These are phyloP conservation scores for Pyrrhosoma nymphula DNA, from an alignment of 2,888 invertebrate genomes.

Conservation along the genomic window DNA sequence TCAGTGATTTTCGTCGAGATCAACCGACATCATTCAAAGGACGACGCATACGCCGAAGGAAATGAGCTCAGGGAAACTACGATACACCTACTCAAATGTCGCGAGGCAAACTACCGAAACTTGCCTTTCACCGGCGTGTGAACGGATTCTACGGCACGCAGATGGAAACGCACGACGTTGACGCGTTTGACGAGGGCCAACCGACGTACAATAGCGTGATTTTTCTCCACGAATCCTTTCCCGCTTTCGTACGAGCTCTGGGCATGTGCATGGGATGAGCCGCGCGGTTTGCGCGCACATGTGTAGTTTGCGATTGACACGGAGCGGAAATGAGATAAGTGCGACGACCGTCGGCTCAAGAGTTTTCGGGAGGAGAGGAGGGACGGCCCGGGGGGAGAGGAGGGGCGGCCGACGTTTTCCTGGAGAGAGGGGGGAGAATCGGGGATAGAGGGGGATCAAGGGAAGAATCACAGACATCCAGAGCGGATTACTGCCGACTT, in stretches of 20 bases:
- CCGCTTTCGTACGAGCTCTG: neutral
- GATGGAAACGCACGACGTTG: neutral
- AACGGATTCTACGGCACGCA: neutral
- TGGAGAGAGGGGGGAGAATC: neutral
- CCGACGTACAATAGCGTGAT: neutral
- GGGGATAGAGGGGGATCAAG: neutral
- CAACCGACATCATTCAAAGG: no score
- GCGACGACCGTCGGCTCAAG: neutral
- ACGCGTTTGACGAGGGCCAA: neutral
- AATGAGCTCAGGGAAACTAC: no score
- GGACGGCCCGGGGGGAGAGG: neutral
- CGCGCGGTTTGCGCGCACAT: neutral
- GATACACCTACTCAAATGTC: no score
- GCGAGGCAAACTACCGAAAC: no score
- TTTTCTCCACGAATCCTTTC: neutral
- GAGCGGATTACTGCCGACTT: neutral
- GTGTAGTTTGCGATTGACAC: neutral
- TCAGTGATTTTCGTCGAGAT: no score
- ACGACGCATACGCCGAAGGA: no score
- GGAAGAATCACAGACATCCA: neutral
- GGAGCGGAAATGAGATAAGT: slow-evolving; percentile 22
- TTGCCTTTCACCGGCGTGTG: no score
- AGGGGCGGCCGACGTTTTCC: neutral
- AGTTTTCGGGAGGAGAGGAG: neutral
- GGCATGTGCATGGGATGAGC: neutral